Base-by-base conservation (phyloP, 2,888 invertebrate species). In the Drepanosiphum platanoidis region DNA sequence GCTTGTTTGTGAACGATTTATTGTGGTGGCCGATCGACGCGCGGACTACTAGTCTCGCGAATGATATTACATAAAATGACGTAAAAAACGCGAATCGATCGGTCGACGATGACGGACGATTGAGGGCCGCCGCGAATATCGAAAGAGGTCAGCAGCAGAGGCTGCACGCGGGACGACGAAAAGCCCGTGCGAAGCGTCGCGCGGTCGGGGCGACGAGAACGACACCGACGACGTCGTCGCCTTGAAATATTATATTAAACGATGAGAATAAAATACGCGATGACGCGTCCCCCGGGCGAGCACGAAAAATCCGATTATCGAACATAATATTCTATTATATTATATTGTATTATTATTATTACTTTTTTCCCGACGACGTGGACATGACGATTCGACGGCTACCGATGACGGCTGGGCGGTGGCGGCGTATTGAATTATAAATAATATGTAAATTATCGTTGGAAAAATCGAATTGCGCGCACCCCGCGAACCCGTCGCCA, bases 391-490 rank as follows among this genome's bases (percentile, higher is more conserved):
- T n/a, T n/a, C n/a, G n/a, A n/a, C n/a, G 64, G 39, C 30, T 36
- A 42, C 30, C 30, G 64, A 64, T 27, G 64, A 71, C 27, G 30
- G 15, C 13, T 34, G 32, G 30, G 15, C 13, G 58, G 32, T 3
- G n/a, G n/a, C 4, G 18, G 2, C 4, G 15, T 52, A 36, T 70
- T 70, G 80, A 34, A 80, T 58, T 36, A n/a, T 71, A 39, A 39
- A 34, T 36, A 39, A 61, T 71, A 71, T 71, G 81, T 52, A 81
- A 81, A 81, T 81, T 58, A n/a, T n/a, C 34, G 71, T 39, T 36
- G 52, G 70, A 58, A 81, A 81, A 61, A 71, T 81, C 39, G 71
- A 61, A 81, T 58, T 30, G 39, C 27, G 9, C 34, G 34, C 27
- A 77, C n/a, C 30, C 58, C n/a, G n/a, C n/a, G n/a, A n/a, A 2